These are phyloP conservation scores for Lucilia sericata DNA, from an alignment of 1,140 invertebrate genomes.

Conservation along the genomic window DNA sequence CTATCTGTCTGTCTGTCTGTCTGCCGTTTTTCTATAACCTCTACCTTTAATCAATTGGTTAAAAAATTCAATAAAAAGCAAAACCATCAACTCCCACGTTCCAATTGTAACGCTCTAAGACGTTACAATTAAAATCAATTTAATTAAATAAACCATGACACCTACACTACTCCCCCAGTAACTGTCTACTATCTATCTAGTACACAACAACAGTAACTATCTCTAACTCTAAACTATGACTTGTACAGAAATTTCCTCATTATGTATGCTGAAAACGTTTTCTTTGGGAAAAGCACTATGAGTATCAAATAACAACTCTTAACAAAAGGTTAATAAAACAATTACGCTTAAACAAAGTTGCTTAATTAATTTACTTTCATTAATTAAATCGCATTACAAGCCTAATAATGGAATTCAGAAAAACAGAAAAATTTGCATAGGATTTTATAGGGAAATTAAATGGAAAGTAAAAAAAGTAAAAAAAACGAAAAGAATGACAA, in stretches of 20 bases:
- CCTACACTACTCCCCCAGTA: background rate
- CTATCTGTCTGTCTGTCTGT: no score
- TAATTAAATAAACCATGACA: conserved; percentile 5
- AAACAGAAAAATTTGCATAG: background rate
- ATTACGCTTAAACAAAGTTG: conserved; percentile 4
- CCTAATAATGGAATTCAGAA: conserved; percentile 14
- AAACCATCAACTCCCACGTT: conserved; percentile 24
- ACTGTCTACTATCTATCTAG: background rate
- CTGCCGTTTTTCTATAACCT: no score
- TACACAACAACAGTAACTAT: background rate
- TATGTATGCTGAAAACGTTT: conserved; percentile 30
- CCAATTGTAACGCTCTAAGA: conserved; percentile 26
- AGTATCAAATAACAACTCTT: conserved; percentile 13
- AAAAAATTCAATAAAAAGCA: no score
- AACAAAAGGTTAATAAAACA: conserved; percentile 38
- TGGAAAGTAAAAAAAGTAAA: background rate
- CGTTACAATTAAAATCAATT: conserved; percentile 42
- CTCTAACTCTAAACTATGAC: background rate
- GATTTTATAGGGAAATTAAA: conserved; percentile 7
- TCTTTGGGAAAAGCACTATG: background rate
- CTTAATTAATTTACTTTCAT: conserved; percentile 44
- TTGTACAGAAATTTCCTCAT: background rate
- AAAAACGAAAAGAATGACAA: background rate
- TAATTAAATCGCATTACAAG: conserved; percentile 40
- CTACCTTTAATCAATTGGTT: no score